A percentile compares a stretch with the other conserved stretches of the same genome.
Conservation (phyloP, 2,797 vertebrate species). For the Parambassis ranga region DNA sequence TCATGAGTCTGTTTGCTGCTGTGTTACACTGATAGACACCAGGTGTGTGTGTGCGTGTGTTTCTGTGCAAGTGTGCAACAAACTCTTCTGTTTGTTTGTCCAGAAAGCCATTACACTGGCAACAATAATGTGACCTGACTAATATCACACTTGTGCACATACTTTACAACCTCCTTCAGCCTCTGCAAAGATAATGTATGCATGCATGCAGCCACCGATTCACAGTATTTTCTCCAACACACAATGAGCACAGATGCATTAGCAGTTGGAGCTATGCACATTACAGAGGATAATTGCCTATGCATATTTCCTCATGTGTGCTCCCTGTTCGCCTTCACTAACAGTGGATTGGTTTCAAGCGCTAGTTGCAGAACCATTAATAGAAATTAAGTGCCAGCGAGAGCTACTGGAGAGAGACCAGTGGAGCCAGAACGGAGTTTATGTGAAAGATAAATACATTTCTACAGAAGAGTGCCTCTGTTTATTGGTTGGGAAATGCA, state of each 20-base stretch:
- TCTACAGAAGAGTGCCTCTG: slow-evolving; percentile 80
- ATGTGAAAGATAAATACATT: slow-evolving; percentile 85
- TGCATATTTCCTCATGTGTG: slow-evolving; percentile 78
- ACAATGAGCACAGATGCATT: slow-evolving; percentile 71
- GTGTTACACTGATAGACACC: slow-evolving; percentile 39
- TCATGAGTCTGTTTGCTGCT: slow-evolving; percentile 27
- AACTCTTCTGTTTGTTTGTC: slow-evolving; percentile 15
- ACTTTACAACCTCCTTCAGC: slow-evolving; percentile 24
- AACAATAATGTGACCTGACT: slow-evolving; percentile 27
- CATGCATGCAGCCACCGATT: slow-evolving; percentile 38
- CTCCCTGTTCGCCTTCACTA: slow-evolving; percentile 53
- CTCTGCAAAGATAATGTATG: slow-evolving; percentile 43
- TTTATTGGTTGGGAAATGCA: slow-evolving; percentile 83
- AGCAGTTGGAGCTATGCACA: slow-evolving; percentile 65
- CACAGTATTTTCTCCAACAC: slow-evolving; percentile 64
- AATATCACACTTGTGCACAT: slow-evolving; percentile 15
- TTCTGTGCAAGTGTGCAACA: slow-evolving; percentile 1
- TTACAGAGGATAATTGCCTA: slow-evolving; percentile 79
- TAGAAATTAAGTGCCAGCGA: slow-evolving; percentile 83
- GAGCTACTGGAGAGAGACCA: slow-evolving; percentile 78
- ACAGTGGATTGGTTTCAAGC: slow-evolving; percentile 73
- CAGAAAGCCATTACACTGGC: slow-evolving; percentile 12
- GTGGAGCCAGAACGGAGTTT: slow-evolving; percentile 76
- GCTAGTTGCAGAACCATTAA: slow-evolving; percentile 82
- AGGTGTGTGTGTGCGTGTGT: slow-evolving; percentile 13